Conservation (phyloP, 2,113 vertebrate genomes). For the Henicopernis longicauda region DNA sequence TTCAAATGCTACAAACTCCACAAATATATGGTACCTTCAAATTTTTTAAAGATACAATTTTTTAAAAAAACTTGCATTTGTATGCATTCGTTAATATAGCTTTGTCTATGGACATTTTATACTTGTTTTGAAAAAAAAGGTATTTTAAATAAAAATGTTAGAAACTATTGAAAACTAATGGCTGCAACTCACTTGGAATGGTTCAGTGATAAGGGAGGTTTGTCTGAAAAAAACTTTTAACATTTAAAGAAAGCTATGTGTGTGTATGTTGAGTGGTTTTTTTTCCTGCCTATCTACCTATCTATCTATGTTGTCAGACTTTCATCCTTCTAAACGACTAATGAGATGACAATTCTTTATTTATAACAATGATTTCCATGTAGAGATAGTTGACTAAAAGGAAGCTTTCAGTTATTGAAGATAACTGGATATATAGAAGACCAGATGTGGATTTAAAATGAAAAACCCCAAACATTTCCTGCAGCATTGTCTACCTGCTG, state of each 20-base stretch:
- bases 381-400: neutral
- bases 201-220: neutral
- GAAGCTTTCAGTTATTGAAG: neutral
- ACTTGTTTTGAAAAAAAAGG: neutral
- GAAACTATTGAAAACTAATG: neutral
- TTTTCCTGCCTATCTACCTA: neutral
- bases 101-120: neutral
- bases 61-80: rapidly evolving
- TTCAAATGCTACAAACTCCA: neutral
- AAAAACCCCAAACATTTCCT: neutral
- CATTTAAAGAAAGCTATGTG: neutral
- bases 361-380: neutral
- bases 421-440: neutral
- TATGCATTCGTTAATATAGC: neutral
- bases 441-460: neutral
- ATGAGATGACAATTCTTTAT: neutral
- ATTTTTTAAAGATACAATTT: neutral
- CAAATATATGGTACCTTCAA: neutral
- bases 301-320: neutral
- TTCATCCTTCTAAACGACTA: neutral
- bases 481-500: neutral
- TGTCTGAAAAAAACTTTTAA: neutral
- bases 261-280: neutral
- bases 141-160: neutral
- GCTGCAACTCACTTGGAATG: neutral